phyloP scores from a whole-genome alignment of 2,113 vertebrate genomes.

The Andinoacara biseriatus region DNA sequence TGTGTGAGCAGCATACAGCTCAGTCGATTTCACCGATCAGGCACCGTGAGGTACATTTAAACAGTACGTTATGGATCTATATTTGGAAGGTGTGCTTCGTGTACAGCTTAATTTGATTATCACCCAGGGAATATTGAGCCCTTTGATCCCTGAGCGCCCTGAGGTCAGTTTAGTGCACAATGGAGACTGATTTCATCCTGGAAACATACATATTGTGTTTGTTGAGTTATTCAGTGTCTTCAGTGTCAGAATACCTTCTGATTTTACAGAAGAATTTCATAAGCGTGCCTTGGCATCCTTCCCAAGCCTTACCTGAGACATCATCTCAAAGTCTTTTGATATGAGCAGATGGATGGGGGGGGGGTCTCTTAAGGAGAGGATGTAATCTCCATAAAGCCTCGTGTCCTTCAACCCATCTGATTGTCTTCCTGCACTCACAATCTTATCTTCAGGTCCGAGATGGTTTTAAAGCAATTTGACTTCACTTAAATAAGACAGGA shows the following conservation, averaged over 20 bases:
- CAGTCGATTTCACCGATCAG: constrained; percentile 34
- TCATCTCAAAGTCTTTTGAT: constrained; percentile 35
- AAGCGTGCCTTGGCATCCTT: constrained; percentile 7
- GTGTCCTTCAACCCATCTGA: constrained; percentile 73
- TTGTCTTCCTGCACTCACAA: constrained; percentile 68
- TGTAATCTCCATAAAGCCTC: constrained; percentile 52
- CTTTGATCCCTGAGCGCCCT: constrained; percentile 53
- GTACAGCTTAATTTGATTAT: constrained; percentile 62
- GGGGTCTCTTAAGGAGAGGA: constrained; percentile 30
- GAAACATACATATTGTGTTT: constrained; percentile 4
- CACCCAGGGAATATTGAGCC: constrained; percentile 24
- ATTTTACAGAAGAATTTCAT: constrained; percentile 7
- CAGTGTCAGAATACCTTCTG: neutral
- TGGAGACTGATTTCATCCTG: constrained; percentile 25
- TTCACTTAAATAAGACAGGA: constrained; percentile 78
- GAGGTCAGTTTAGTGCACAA: constrained; percentile 39
- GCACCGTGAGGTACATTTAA: constrained; percentile 25
- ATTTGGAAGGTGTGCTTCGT: constrained; percentile 32
- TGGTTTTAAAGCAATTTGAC: constrained; percentile 74
- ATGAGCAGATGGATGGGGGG: constrained; percentile 36
- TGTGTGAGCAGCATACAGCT: constrained; percentile 53
- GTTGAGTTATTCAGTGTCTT: constrained; percentile 14
- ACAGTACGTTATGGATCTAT: constrained; percentile 39
- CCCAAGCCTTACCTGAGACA: constrained; percentile 52
- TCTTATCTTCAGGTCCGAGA: constrained; percentile 74